Percentiles rank a stretch among this genome's conserved stretches.
phyloP scores from a whole-genome alignment of 2,797 vertebrate species.

The Sebastes umbrosus region DNA sequence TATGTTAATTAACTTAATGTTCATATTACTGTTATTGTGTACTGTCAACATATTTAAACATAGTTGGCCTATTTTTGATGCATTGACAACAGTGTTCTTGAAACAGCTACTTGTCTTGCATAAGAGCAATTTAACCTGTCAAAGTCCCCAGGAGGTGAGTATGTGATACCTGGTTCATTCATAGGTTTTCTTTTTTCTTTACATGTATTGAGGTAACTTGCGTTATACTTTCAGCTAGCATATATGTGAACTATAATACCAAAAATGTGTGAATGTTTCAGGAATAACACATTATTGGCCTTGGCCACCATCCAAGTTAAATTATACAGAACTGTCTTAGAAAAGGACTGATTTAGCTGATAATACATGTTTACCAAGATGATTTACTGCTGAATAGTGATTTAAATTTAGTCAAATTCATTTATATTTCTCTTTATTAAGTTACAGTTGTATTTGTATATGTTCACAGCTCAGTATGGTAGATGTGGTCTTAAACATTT shows the following conservation, averaged over 20 bases:
- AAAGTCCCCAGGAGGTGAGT: not conserved
- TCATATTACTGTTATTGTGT: too few species aligned
- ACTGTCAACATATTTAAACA: too few species aligned
- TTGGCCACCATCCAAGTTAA: not conserved
- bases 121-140: not conserved
- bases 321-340: not conserved
- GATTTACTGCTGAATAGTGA: not conserved
- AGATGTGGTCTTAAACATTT: not conserved
- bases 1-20: too few species aligned
- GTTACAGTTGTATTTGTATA: not conserved
- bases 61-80: too few species aligned
- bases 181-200: not conserved
- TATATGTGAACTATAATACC: not conserved
- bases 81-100: too few species aligned
- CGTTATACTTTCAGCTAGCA: not conserved
- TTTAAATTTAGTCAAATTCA: not conserved
- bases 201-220: not conserved
- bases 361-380: not conserved
- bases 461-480: constrained; percentile 6
- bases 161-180: not conserved
- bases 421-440: not conserved
- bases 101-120: not conserved
- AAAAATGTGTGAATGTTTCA: not conserved
- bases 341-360: not conserved
- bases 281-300: not conserved